Base-by-base conservation (phyloP, 2,113 vertebrate species). In the Halichoerus grypus region DNA sequence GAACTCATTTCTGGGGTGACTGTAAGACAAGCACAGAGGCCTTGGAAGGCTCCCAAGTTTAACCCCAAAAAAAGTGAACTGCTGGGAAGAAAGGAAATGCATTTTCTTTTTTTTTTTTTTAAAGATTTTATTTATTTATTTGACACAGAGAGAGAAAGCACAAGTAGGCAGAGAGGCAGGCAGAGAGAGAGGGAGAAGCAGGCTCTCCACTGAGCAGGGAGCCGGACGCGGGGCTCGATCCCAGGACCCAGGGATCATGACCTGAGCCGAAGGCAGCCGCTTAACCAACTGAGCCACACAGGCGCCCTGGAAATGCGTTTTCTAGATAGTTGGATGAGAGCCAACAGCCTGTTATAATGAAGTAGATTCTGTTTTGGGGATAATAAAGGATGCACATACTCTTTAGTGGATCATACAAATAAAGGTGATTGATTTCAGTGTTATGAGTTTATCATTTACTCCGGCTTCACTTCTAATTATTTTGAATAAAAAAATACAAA, bases 401-500 rank as follows among this genome's bases (percentile, higher is more conserved):
- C 33, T 51, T 51, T 36, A 53, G 28, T 61, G 67, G 26, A 33
- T 93, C 46, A 88, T 84, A 39, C 91, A 82, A 95, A 46, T 84
- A 46, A 94, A 85, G 14, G 10, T 39, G 24, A 79, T 91, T 88
- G 51, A 91, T 12, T 39, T 84, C 12, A 96, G 4, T 16, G 33
- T 28, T 21, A 55, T n/a, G 5, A 71, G 14, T 10, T 90, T 33
- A 69, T 51, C 26, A 69, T 55, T 88, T 85, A 36, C 15, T 26
- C 36, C 42, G 36, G 16, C 13, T 90, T 88, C 13, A 13, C 7
- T 69, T 92, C 87, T 71, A 91, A 67, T 87, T 83, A 90, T 31
- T 88, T 71, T 94, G 5, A 79, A 87, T 57, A 77, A 96, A 93
- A 91, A 71, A 91, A 69, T 71, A 33, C 9, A 82, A 92, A 79